Percentiles rank a stretch among this genome's conserved stretches.
phyloP scores from a whole-genome alignment of 2,888 invertebrate species.

The Sipha maydis region DNA sequence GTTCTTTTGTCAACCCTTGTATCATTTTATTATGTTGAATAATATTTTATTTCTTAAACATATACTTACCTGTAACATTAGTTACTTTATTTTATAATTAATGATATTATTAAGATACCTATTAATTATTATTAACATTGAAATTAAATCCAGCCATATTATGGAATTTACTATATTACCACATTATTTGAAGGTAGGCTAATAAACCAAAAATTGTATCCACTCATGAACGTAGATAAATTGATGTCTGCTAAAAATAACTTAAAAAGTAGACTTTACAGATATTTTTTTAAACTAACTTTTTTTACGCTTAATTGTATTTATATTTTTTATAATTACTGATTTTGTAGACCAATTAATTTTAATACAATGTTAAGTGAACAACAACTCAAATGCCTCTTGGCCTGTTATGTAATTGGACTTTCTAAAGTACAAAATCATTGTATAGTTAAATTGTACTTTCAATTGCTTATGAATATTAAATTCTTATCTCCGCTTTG shows the following conservation, averaged over 20 bases:
- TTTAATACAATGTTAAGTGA: constrained; percentile 52
- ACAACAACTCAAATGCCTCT: constrained; percentile 47
- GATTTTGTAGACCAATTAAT: constrained; percentile 50
- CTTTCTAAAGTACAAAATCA: constrained; percentile 45
- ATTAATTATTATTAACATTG: constrained; percentile 49
- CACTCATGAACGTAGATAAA: constrained; percentile 20
- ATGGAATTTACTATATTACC: constrained; percentile 33
- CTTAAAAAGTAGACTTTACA: constrained; percentile 46
- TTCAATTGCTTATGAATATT: constrained; percentile 23
- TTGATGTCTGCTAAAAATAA: constrained; percentile 42
- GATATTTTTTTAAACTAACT: constrained; percentile 60
- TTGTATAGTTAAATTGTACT: constrained; percentile 44
- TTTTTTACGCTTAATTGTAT: constrained; percentile 61
- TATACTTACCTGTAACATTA: constrained; percentile 41
- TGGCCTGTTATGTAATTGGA: constrained; percentile 19
- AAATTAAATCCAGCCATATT: constrained; percentile 52
- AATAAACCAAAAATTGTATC: constrained; percentile 54
- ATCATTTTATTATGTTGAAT: constrained; percentile 46
- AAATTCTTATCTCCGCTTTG: constrained; percentile 22
- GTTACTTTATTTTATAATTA: constrained; percentile 45
- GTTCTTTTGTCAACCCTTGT: constrained; percentile 49
- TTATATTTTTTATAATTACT: constrained; percentile 57
- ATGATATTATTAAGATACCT: constrained; percentile 39
- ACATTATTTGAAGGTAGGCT: constrained; percentile 48
- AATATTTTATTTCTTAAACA: constrained; percentile 19